phyloP scores from a whole-genome alignment of 1,140 invertebrate genomes.

The Aplysia californica region DNA sequence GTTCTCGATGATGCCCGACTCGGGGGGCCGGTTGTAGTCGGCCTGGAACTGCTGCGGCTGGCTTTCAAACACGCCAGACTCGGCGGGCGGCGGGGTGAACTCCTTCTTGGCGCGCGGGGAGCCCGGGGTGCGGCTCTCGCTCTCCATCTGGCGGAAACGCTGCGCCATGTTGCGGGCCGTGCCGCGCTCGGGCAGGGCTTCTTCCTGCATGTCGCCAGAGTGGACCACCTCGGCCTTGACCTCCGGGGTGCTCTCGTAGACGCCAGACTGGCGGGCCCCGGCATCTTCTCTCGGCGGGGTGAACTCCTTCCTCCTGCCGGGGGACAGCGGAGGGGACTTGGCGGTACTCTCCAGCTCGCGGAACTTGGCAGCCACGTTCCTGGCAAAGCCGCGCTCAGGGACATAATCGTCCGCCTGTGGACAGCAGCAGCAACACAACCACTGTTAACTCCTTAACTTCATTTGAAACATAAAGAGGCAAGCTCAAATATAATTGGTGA shows the following conservation, averaged over 20 bases:
- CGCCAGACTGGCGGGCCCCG: constrained; percentile 35
- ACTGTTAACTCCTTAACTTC: too few relatives aligned
- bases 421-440: too few relatives aligned
- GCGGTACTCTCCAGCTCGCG: constrained; percentile 45
- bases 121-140: constrained; percentile 35
- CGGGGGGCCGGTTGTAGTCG: constrained; percentile 44
- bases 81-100: constrained; percentile 46
- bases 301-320: constrained; percentile 43
- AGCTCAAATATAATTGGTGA: too few relatives aligned
- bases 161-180: constrained; percentile 52
- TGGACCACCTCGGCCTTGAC: constrained; percentile 45
- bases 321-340: constrained; percentile 36
- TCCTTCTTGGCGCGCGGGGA: constrained; percentile 44
- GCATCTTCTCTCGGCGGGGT: constrained; percentile 52
- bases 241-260: constrained; percentile 52
- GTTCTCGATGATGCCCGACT: constrained; percentile 60
- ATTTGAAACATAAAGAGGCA: too few relatives aligned
- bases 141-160: constrained; percentile 51
- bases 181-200: constrained; percentile 53
- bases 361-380: constrained; percentile 55
- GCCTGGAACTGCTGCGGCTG: constrained; percentile 42
- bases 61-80: constrained; percentile 54
- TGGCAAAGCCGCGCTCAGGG: constrained; percentile 56
- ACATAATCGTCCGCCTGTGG: constrained; percentile 44
- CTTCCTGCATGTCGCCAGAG: constrained; percentile 40